phyloP scores from a whole-genome alignment of 2,888 invertebrate genomes.

The Amphipoea oculea region DNA sequence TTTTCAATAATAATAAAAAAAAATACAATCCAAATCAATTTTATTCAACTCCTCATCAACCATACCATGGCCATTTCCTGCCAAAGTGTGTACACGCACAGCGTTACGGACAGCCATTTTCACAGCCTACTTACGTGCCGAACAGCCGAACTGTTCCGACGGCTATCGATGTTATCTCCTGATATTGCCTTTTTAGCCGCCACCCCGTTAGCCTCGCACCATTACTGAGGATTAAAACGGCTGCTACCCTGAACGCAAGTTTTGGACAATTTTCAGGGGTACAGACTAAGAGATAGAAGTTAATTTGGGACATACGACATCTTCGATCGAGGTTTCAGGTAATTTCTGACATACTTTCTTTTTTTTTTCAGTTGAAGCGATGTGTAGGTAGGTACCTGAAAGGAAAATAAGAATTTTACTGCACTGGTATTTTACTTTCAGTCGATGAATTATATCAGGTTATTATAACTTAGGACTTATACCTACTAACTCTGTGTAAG shows the following conservation, averaged over 20 bases:
- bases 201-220: slow-evolving; percentile 66
- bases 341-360: background rate
- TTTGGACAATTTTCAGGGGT: slow-evolving; percentile 17
- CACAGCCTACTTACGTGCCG: slow-evolving; percentile 76
- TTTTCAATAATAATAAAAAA: no score
- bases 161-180: slow-evolving; percentile 74
- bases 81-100: slow-evolving; percentile 65
- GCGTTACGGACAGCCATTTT: slow-evolving; percentile 69
- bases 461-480: background rate
- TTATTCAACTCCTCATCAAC: background rate
- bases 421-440: background rate
- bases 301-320: slow-evolving; percentile 10
- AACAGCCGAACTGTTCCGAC: slow-evolving; percentile 68
- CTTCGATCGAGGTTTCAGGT: slow-evolving; percentile 1
- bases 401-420: background rate
- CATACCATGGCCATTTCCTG: background rate
- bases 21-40: background rate
- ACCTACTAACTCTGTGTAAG: background rate
- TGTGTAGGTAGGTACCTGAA: slow-evolving; percentile 7
- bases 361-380: background rate
- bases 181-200: slow-evolving; percentile 77
- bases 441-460: background rate
- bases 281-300: slow-evolving; percentile 1
- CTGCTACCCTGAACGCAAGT: slow-evolving; percentile 45
- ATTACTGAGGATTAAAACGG: slow-evolving; percentile 63